Percentiles rank a stretch among this genome's conserved stretches.
Evolutionary conservation across 2,113 vertebrate species (phyloP).

Genomic region (Coregonus clupeaformis): DNA sequence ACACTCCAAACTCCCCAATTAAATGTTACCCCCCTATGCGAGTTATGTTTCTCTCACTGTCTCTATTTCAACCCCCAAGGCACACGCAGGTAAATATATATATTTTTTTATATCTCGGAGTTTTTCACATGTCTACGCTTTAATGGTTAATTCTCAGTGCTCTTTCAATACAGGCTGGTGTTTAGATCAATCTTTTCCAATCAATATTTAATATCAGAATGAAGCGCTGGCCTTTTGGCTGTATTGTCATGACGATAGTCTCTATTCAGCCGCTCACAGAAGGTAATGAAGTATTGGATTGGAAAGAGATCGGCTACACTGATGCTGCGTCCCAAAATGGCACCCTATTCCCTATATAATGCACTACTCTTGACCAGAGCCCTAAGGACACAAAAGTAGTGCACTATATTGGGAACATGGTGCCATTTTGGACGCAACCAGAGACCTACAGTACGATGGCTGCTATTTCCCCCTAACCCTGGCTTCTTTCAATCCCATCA

Average conservation of each 20-base stretch:
- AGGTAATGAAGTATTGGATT: conserved; percentile 73
- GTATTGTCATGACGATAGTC: conserved; percentile 44
- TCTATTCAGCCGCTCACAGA: conserved; percentile 63
- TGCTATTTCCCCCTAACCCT: too few species aligned
- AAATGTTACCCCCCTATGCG: conserved; percentile 49
- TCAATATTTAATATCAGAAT: conserved; percentile 76
- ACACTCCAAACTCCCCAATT: conserved; percentile 58
- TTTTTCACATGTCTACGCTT: conserved; percentile 33
- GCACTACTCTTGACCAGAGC: too few species aligned
- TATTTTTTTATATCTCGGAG: not conserved
- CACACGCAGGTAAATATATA: conserved; percentile 15
- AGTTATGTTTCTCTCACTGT: conserved; percentile 33
- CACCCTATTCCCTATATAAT: not conserved
- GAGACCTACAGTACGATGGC: too few species aligned
- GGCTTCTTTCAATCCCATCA: too few species aligned
- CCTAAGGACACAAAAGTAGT: too few species aligned
- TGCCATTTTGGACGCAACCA: too few species aligned
- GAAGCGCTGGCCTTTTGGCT: conserved; percentile 62
- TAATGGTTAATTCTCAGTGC: conserved; percentile 46
- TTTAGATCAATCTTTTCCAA: conserved; percentile 62
- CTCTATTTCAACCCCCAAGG: conserved; percentile 12
- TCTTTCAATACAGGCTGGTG: conserved; percentile 54
- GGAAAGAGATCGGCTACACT: conserved; percentile 38
- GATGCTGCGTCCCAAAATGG: conserved; percentile 5
- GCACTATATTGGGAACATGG: too few species aligned